Conservation (phyloP, 2,113 vertebrate species). For the human region GRCh38 chr14:89292001-89292500, state of each 20-base stretch:
- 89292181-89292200: background rate
- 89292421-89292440: too few species aligned
- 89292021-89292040: too few species aligned
- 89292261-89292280: background rate
- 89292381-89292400: fast-evolving
- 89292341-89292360: fast-evolving
- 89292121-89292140: fast-evolving
- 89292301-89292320: background rate
- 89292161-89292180: fast-evolving
- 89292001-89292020: background rate
- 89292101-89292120: fast-evolving
- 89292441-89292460: background rate
- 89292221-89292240: background rate
- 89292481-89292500: background rate
- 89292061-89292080: background rate
- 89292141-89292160: background rate
- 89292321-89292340: fast-evolving
- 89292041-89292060: background rate
- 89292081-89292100: background rate
- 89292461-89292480: background rate
- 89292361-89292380: too few species aligned
- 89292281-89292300: too few species aligned
- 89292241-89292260: background rate
- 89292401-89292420: background rate
- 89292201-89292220: background rate